These are phyloP conservation scores for Centrocercus urophasianus DNA, from an alignment of 2,113 vertebrate genomes.

Conservation along the genomic window DNA sequence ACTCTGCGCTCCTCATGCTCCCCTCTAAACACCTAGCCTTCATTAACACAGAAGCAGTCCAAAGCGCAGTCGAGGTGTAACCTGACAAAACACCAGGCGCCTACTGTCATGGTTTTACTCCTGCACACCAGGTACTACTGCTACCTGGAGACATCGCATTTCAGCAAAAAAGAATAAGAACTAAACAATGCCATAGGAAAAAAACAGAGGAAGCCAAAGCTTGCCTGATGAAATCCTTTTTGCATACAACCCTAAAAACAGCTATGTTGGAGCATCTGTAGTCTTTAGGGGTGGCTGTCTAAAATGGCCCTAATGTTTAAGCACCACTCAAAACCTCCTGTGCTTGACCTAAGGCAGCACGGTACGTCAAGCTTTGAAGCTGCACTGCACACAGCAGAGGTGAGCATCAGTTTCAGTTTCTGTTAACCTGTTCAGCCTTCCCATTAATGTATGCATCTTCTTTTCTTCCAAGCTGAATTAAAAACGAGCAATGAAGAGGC, in stretches of 20 bases:
- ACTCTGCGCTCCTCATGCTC: background rate
- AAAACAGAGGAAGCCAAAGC: background rate
- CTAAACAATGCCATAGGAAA: background rate
- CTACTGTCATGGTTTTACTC: background rate
- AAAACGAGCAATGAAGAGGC: background rate
- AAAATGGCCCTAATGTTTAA: background rate
- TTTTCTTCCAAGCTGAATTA: background rate
- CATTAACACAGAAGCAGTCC: background rate
- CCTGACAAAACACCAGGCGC: background rate
- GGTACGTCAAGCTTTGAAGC: background rate
- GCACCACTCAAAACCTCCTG: background rate
- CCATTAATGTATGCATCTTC: accelerated
- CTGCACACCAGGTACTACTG: background rate
- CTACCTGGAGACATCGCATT: background rate
- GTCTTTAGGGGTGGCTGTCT: background rate
- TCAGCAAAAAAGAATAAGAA: background rate
- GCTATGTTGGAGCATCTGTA: background rate
- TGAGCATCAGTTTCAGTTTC: background rate
- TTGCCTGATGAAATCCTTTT: background rate
- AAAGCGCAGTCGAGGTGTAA: background rate
- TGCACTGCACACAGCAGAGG: background rate
- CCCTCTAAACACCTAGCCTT: background rate
- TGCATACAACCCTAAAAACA: background rate
- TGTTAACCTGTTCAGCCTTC: background rate
- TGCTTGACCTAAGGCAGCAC: accelerated